Base-by-base conservation (phyloP, 1,140 invertebrate species). In the Copidosoma floridanum region DNA sequence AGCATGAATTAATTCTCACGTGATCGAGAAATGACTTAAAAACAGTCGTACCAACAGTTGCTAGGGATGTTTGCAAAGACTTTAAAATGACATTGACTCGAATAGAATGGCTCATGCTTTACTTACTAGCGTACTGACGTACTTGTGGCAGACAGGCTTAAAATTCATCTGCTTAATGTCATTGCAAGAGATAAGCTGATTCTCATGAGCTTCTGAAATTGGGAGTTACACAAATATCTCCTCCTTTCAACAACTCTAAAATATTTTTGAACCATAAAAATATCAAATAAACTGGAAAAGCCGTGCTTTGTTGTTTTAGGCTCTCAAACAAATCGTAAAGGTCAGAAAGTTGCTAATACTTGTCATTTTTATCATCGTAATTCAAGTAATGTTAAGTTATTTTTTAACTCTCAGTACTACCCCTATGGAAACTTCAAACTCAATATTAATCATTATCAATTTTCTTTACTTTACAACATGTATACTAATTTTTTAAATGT, bases 211-310 rank as follows among this genome's bases (percentile, higher is more conserved):
- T 75, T 75, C 61, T 59, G 71, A 35, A 67, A 32, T 8, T 75
- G 71, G 75, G 66, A 77, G 27, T 16, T 74, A 16, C 68, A 74
- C 61, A 70, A 76, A 51, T 73, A 73, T 65, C 70, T 69, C 5
- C 14, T 67, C 2, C 44, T 77, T n/a, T 70, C 71, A 26, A 23
- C 41, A 14, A 69, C 65, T 0, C 53, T 26, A 20, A 71, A 73
- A 38, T 58, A 67, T 57, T 27, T 63, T 1, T 66, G 64, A 63
- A 47, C 61, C n/a, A 58, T 69, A 1, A 68, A 67, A 64, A 66
- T 62, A 1, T 56, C 61, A 2, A 61, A 43, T 2, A 48, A 63
- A 24, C 4, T 68, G 3, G 64, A 66, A 55, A 67, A 63, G 57
- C 70, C 68, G 10, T 57, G 65, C 46, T 71, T 58, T 40, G 57